These are phyloP conservation scores for Cheilosia grossa DNA, from an alignment of 2,888 invertebrate genomes.

Conservation along the genomic window DNA sequence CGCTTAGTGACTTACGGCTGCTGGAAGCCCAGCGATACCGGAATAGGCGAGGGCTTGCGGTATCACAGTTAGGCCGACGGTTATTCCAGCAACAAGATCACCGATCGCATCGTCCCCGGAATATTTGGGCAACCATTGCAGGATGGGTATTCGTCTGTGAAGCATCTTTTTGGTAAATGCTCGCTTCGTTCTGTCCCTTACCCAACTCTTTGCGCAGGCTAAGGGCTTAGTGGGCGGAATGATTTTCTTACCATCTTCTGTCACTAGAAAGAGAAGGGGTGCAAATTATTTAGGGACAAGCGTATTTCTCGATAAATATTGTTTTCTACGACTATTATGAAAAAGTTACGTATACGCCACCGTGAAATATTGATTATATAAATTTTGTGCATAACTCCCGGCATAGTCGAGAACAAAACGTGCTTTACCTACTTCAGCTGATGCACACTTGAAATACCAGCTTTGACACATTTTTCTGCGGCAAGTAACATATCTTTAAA, in stretches of 20 bases:
- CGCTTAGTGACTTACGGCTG: conserved; percentile 84
- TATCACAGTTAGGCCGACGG: conserved; percentile 96
- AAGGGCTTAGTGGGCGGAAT: conserved; percentile 78
- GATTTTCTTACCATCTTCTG: conserved; percentile 83
- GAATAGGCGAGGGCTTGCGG: conserved; percentile 94
- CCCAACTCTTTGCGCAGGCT: conserved; percentile 81
- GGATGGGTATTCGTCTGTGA: conserved; percentile 89
- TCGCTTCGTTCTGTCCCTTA: conserved; percentile 83
- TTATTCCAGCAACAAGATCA: conserved; percentile 95
- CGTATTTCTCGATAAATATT: too few species aligned
- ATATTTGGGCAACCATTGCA: conserved; percentile 91
- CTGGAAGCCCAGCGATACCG: conserved; percentile 90
- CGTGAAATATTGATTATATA: background rate
- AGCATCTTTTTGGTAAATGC: conserved; percentile 88
- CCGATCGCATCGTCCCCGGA: conserved; percentile 89
- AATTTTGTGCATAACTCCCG: too few species aligned
- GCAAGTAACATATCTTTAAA: too few species aligned
- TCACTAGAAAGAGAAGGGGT: conserved; percentile 82
- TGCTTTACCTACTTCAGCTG: too few species aligned
- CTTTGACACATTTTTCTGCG: too few species aligned
- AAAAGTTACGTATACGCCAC: too few species aligned
- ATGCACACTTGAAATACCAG: too few species aligned
- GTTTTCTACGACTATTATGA: too few species aligned
- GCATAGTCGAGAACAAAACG: too few species aligned
- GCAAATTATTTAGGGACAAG: background rate